Evolutionary conservation across 2,797 vertebrate species (phyloP), one percentile per base, ranked within the genome.

Genomic region (Acomys russatus): DNA sequence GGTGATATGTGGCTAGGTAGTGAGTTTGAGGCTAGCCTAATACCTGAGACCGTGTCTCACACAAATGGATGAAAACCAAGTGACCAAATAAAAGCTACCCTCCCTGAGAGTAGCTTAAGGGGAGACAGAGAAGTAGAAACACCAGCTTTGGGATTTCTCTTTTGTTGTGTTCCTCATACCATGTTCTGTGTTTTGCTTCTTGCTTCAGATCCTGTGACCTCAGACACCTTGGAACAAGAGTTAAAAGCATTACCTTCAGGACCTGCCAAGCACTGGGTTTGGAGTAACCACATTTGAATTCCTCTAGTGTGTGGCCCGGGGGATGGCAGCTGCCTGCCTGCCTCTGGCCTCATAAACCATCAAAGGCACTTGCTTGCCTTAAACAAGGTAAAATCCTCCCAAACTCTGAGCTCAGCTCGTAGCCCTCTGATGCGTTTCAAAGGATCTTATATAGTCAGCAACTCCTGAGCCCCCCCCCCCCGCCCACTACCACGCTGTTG

Each of bases 281-380:
- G 61, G 17, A 85, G 80, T 88, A 66, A 74, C 56, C 28, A 22
- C 66, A 63, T 71, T 63, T 64, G 78, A 15, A 22, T 1, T 28
- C 23, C 33, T 44, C 77, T 25, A 33, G 18, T 66, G 22, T 4
- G 71, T 56, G 51, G 6, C 56, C 85, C 61, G 77, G 38, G 38
- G 30, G 33, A 9, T 56, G 83, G 80, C 66, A 63, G 59, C 23
- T 30, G 28, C 22, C 38, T 35, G 54, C 56, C 35, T 68, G 68
- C 4, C 33, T 90, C 54, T 68, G 68, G 6, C 2, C 23, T 92
- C 33, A 71, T 9, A 23, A 96, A 22, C 78, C 88, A 25, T 49
- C 54, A 90, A 90, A 92, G 80, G 23, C 28, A 79, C 9, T 78
- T 70, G 20, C 51, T 77, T 90, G 74, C 56, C 91, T 87, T 91